phyloP scores from a whole-genome alignment of 2,113 vertebrate species.

The Silurus glanis region DNA sequence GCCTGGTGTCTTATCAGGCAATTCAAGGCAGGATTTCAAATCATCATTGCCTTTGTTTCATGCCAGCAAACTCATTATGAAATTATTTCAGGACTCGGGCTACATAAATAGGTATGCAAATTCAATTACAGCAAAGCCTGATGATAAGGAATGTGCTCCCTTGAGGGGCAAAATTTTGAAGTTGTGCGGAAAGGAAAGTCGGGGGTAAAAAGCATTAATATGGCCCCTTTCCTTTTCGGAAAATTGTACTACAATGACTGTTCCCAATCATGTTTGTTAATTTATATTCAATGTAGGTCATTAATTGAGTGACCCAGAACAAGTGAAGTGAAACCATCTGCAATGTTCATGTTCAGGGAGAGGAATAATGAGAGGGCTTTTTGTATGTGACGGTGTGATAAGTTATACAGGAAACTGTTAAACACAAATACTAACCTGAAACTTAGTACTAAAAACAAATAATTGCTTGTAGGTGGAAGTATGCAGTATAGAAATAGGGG shows the following conservation, averaged over 20 bases:
- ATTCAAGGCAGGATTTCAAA: constrained; percentile 61
- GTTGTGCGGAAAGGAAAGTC: constrained; percentile 55
- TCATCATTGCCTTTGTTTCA: constrained; percentile 63
- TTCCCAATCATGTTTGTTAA: constrained; percentile 35
- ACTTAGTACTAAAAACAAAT: not conserved
- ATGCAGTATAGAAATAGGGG: too few relatives aligned
- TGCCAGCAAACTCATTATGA: constrained; percentile 67
- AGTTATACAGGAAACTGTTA: not conserved
- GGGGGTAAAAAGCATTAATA: constrained; percentile 58
- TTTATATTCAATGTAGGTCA: constrained; percentile 46
- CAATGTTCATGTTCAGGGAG: constrained; percentile 1
- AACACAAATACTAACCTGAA: not conserved
- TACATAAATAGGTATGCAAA: constrained; percentile 70
- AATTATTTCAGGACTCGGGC: constrained; percentile 63
- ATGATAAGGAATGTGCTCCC: constrained; percentile 63
- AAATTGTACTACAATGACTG: constrained; percentile 19
- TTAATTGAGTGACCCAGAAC: constrained; percentile 39
- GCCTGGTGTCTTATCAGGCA: constrained; percentile 52
- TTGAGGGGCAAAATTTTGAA: constrained; percentile 56
- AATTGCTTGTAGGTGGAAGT: not conserved
- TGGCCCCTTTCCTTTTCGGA: constrained; percentile 38
- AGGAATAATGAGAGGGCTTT: not conserved
- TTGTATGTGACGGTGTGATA: not conserved
- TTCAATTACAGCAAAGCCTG: constrained; percentile 63
- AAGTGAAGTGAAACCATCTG: constrained; percentile 15